Conservation (phyloP, 2,113 vertebrate genomes). For the Cavia porcellus region DNA sequence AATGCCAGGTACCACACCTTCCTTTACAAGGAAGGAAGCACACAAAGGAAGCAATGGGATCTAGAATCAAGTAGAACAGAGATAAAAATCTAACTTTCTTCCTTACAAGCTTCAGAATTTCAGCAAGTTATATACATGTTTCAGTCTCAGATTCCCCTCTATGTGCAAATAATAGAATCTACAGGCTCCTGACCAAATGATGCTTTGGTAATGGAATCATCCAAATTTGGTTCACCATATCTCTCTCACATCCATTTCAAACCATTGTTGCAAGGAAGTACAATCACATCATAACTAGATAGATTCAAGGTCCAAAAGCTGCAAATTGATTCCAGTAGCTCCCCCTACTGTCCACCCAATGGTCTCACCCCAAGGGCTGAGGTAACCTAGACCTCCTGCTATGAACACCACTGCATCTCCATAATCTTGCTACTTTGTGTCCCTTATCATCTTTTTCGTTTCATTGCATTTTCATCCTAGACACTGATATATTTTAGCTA, state of each 20-base stretch:
- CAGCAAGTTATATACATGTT: background rate
- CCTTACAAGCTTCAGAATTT: constrained; percentile 32
- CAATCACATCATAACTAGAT: background rate
- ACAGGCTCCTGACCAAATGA: background rate
- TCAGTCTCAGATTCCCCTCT: background rate
- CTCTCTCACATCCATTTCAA: background rate
- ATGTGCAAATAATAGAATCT: background rate
- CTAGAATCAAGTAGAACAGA: background rate
- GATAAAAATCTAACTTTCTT: background rate
- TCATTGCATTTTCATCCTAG: background rate
- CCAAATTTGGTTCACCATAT: background rate
- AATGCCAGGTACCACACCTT: background rate
- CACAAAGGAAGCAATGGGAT: background rate
- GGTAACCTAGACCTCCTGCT: fast-evolving
- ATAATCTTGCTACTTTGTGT: background rate
- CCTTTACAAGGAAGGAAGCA: background rate
- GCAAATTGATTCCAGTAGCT: background rate
- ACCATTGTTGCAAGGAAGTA: background rate
- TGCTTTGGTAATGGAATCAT: background rate
- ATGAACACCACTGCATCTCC: background rate
- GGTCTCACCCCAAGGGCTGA: background rate
- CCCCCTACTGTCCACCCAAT: background rate
- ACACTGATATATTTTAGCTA: background rate
- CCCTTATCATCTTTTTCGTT: background rate
- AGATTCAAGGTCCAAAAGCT: background rate